Evolutionary conservation across 2,888 invertebrate species (phyloP).

Genomic region (Bombylius major): DNA sequence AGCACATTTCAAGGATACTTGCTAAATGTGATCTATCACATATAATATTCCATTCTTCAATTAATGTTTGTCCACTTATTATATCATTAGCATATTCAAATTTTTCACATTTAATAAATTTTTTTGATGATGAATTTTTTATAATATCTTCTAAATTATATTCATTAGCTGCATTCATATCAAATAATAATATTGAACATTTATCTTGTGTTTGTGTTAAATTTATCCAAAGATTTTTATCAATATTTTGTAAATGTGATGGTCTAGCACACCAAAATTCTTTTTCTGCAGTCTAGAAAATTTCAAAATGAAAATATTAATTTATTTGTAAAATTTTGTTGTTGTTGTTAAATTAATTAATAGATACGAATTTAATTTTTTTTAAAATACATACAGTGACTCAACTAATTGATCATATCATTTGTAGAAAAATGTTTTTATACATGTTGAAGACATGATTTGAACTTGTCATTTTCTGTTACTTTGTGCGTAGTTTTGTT

Average conservation of each 20-base stretch:
- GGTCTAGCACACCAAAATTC: slow-evolving; percentile 47
- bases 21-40: slow-evolving; percentile 42
- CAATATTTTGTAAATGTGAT: slow-evolving; percentile 29
- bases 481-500: too few species aligned
- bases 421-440: too few species aligned
- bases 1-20: slow-evolving; percentile 50
- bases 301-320: background rate
- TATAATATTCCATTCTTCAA: slow-evolving; percentile 47
- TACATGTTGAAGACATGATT: too few species aligned
- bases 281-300: slow-evolving; percentile 36
- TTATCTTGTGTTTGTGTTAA: slow-evolving; percentile 38
- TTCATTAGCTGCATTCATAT: background rate
- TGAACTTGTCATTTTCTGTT: too few species aligned
- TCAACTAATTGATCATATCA: too few species aligned
- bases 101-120: slow-evolving; percentile 25
- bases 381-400: too few species aligned
- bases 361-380: too few species aligned
- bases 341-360: too few species aligned
- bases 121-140: background rate
- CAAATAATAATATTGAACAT: background rate
- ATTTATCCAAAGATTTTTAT: slow-evolving; percentile 40
- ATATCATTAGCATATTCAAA: slow-evolving; percentile 32
- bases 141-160: slow-evolving; percentile 3
- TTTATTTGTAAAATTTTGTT: background rate
- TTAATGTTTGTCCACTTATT: slow-evolving; percentile 39